Percentiles rank a stretch among this genome's conserved stretches.
Conservation (phyloP, 2,797 vertebrate species). For the Strix occidentalis region DNA sequence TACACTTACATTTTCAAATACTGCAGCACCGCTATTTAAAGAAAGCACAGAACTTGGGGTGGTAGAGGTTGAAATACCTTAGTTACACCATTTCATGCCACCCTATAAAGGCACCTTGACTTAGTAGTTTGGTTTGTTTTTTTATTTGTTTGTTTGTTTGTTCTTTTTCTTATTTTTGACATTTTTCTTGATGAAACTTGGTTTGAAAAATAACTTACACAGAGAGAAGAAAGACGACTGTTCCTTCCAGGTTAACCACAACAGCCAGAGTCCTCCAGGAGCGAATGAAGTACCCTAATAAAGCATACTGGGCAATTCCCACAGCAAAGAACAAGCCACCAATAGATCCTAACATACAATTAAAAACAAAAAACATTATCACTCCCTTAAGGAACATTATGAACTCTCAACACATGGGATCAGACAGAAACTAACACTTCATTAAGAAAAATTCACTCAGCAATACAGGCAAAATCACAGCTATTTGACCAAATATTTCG, state of each 20-base stretch:
- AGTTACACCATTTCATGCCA: not conserved
- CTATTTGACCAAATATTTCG: not conserved
- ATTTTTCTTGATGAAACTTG: not conserved
- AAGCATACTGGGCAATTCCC: conserved; percentile 80
- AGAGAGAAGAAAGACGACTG: conserved; percentile 76
- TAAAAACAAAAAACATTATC: conserved; percentile 25
- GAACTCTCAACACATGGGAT: not conserved
- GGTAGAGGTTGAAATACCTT: not conserved
- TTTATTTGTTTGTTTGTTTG: not conserved
- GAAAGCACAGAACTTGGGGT: not conserved
- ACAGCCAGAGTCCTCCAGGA: conserved; percentile 80
- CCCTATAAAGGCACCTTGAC: not conserved
- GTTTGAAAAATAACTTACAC: conserved; percentile 75
- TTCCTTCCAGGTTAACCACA: conserved; percentile 80
- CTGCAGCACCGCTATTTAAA: not conserved
- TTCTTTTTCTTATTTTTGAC: not conserved
- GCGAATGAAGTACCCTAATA: conserved; percentile 80
- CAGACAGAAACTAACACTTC: not conserved
- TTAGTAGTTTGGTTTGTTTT: not conserved
- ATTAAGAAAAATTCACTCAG: not conserved
- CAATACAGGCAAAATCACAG: not conserved
- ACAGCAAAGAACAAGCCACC: conserved; percentile 80
- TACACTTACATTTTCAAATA: not conserved
- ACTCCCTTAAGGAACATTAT: not conserved
- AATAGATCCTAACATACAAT: conserved; percentile 72